Evolutionary conservation across 2,888 invertebrate species (phyloP).

Genomic region (Keiferia lycopersicella): DNA sequence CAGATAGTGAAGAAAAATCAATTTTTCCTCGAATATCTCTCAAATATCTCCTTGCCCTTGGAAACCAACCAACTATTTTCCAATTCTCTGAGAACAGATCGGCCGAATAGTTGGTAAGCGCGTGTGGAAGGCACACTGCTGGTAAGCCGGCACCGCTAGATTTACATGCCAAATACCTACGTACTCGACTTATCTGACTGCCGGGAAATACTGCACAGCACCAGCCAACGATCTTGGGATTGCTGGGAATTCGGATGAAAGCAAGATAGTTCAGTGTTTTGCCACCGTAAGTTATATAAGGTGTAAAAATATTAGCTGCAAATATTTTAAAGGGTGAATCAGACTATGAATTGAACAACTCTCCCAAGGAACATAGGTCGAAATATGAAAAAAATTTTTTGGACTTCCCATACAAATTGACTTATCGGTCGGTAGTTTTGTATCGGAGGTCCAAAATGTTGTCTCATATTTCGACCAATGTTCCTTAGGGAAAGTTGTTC

Average conservation of each 20-base stretch:
- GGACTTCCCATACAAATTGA: too few relatives aligned
- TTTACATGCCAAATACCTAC: constrained; percentile 33
- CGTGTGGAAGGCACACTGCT: constrained; percentile 30
- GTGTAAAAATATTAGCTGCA: too few relatives aligned
- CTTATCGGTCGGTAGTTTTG: too few relatives aligned
- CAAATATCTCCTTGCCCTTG: background rate
- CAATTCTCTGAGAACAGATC: constrained; percentile 23
- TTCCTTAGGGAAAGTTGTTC: too few relatives aligned
- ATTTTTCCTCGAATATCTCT: background rate
- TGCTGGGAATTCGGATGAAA: background rate
- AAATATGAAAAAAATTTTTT: too few relatives aligned
- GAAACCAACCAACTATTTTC: background rate
- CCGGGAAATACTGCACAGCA: constrained; percentile 19
- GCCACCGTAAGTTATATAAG: too few relatives aligned
- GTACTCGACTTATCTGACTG: constrained; percentile 26
- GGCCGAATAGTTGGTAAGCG: constrained; percentile 28
- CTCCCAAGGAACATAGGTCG: too few relatives aligned
- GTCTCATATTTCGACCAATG: too few relatives aligned
- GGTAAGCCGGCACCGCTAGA: constrained; percentile 31
- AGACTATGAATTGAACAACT: too few relatives aligned
- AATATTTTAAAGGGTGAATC: too few relatives aligned
- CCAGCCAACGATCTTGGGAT: constrained; percentile 1
- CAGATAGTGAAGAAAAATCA: too few relatives aligned
- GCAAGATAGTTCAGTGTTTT: background rate
- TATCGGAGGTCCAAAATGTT: too few relatives aligned